Evolutionary conservation across 2,888 invertebrate genomes (phyloP), one percentile per base, ranked within the genome.

Genomic region (Aleiodes leptofemur): DNA sequence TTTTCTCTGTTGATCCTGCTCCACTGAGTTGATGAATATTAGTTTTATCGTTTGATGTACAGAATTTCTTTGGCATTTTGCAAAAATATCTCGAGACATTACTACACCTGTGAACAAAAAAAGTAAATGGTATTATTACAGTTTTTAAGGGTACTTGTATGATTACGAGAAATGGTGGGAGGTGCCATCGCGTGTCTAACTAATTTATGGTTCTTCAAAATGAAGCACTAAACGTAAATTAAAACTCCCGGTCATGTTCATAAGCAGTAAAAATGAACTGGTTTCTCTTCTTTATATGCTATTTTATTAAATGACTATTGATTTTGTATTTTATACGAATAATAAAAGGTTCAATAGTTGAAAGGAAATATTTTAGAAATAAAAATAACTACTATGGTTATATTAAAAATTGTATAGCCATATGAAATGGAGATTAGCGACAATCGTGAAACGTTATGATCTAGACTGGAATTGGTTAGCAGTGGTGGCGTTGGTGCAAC

Each of bases 341-440:
- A 29, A 64, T 64, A 48, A 23, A 9, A 16, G 48, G 48, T 23
- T 48, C 64, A 23, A 38, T 64, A 73, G 56, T 56, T 66, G 55
- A 14, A 73, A 14, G 34, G 3, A 16, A 23, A 64, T 64, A 64
- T 64, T 43, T 64, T 43, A 64, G 4, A 23, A 23, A 48, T 64
- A 9, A 48, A 64, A 48, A 64, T 64, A 48, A 64, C 64, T n/a
- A 51, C 7, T 53, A 38, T 53, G 51, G 43, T 59, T 51, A 61
- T 74, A 43, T 53, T 53, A 38, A 51, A 64, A 59, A 53, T 53
- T 38, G 43, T 34, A 56, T 43, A 59, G 61, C 53, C 43, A 59
- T 59, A 74, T 69, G 34, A 69, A 74, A 74, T 74, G 61, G 61
- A 74, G 74, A 74, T 74, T 69, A 69, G 61, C 74, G 61, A 73